These are phyloP conservation scores for Zosterops japonicus DNA, from an alignment of 2,113 vertebrate species.

Conservation along the genomic window DNA sequence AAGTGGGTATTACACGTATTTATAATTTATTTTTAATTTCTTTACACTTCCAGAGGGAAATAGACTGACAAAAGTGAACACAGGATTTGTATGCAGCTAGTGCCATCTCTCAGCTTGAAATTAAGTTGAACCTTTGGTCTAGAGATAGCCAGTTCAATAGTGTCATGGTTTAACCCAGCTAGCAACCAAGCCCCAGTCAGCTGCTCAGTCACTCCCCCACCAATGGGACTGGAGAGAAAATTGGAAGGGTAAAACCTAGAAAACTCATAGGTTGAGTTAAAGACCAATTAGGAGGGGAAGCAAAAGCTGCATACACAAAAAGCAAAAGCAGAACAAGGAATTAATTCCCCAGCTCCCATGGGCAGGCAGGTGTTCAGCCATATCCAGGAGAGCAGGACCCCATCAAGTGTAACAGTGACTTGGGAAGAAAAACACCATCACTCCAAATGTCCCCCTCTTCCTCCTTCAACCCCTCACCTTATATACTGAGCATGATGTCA, in stretches of 20 bases:
- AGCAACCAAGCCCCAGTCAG: background rate
- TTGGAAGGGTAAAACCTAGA: background rate
- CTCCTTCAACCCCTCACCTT: background rate
- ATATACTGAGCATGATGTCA: background rate
- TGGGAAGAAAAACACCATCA: background rate
- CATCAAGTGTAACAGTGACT: accelerated
- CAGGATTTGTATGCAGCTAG: background rate
- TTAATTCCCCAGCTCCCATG: background rate
- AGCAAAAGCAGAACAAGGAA: background rate
- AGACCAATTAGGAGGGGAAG: background rate
- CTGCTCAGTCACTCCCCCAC: background rate
- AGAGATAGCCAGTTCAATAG: background rate
- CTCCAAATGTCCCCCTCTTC: background rate
- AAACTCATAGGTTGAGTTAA: background rate
- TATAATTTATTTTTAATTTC: background rate
- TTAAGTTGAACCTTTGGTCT: background rate
- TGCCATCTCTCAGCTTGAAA: background rate
- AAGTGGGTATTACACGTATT: background rate
- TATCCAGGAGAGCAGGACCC: background rate
- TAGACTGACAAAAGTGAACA: background rate
- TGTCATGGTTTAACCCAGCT: accelerated
- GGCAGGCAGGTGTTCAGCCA: background rate
- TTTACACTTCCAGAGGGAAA: background rate
- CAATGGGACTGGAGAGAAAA: background rate
- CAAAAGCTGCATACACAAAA: background rate